phyloP scores from a whole-genome alignment of 2,888 invertebrate genomes.

The Rapana venosa region DNA sequence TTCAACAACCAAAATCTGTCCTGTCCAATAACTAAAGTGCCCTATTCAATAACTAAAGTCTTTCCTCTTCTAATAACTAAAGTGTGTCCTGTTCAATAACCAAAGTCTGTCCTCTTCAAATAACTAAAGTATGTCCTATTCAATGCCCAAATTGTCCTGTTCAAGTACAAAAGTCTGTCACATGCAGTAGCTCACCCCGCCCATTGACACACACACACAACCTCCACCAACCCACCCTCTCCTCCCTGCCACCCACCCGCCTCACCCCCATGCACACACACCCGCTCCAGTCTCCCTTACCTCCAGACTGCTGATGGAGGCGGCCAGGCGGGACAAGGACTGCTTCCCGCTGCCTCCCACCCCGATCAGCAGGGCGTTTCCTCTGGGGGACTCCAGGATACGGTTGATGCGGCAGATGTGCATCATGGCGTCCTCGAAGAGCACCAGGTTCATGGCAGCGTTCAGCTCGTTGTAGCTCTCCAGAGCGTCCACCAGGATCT shows the following conservation, averaged over 20 bases:
- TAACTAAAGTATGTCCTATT: too few relatives aligned
- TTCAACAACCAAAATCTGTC: too few relatives aligned
- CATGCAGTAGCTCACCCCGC: too few relatives aligned
- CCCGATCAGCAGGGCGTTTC: conserved; percentile 94
- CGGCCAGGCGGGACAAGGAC: conserved; percentile 92
- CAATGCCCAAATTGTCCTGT: too few relatives aligned
- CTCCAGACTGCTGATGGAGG: conserved; percentile 95
- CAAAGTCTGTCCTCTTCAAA: too few relatives aligned
- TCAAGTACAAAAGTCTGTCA: too few relatives aligned
- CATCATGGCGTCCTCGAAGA: conserved; percentile 98
- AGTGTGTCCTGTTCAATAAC: too few relatives aligned
- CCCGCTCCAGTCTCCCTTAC: conserved; percentile 74
- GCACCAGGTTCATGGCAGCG: conserved; percentile 95
- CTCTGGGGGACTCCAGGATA: conserved; percentile 95
- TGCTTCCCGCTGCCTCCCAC: conserved; percentile 98
- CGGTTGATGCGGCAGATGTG: conserved; percentile 94
- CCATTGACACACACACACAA: neutral
- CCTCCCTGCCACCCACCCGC: too few relatives aligned
- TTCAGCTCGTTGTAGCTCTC: conserved; percentile 96
- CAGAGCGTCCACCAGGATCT: conserved; percentile 92
- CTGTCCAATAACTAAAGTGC: too few relatives aligned
- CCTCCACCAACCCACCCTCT: neutral
- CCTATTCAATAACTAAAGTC: too few relatives aligned
- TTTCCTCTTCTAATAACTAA: too few relatives aligned
- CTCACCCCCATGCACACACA: neutral